Evolutionary conservation across 2,888 invertebrate species (phyloP).

Genomic region (Panopea generosa): DNA sequence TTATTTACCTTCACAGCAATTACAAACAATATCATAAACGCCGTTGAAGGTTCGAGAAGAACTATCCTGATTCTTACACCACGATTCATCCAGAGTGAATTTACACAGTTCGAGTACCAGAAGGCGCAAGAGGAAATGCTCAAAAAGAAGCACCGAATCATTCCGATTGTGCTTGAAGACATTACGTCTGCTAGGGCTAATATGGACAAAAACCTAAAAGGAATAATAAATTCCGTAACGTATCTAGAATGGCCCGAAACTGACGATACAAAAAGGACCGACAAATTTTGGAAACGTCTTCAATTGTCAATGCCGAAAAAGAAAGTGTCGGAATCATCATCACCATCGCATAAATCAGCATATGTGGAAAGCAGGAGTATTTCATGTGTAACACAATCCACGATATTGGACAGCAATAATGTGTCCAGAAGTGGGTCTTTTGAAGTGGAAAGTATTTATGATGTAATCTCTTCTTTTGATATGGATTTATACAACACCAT

Average conservation of each 20-base stretch:
- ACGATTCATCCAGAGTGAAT: slow-evolving; percentile 74
- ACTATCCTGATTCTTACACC: slow-evolving; percentile 76
- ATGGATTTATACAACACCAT: too few relatives aligned
- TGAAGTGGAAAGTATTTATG: too few relatives aligned
- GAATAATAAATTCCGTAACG: slow-evolving; percentile 72
- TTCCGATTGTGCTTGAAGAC: slow-evolving; percentile 75
- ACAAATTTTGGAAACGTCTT: slow-evolving; percentile 74
- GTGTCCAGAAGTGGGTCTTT: too few relatives aligned
- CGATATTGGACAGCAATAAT: too few relatives aligned
- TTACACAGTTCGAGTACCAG: slow-evolving; percentile 77
- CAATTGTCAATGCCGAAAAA: slow-evolving; percentile 75
- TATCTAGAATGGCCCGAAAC: slow-evolving; percentile 73
- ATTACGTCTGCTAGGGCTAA: slow-evolving; percentile 47
- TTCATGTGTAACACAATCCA: too few relatives aligned
- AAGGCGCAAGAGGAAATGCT: slow-evolving; percentile 79
- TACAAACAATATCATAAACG: slow-evolving; percentile 76
- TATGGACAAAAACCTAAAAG: slow-evolving; percentile 71
- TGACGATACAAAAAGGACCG: slow-evolving; percentile 29
- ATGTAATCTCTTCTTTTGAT: too few relatives aligned
- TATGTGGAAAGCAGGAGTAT: too few relatives aligned
- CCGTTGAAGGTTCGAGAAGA: slow-evolving; percentile 74
- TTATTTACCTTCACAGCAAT: too few relatives aligned
- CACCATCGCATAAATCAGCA: not conserved
- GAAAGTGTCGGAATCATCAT: slow-evolving; percentile 27
- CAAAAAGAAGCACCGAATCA: slow-evolving; percentile 74